A percentile compares a stretch with the other conserved stretches of the same genome.
phyloP scores from a whole-genome alignment of 2,113 vertebrate genomes.

The Pteronura brasiliensis region DNA sequence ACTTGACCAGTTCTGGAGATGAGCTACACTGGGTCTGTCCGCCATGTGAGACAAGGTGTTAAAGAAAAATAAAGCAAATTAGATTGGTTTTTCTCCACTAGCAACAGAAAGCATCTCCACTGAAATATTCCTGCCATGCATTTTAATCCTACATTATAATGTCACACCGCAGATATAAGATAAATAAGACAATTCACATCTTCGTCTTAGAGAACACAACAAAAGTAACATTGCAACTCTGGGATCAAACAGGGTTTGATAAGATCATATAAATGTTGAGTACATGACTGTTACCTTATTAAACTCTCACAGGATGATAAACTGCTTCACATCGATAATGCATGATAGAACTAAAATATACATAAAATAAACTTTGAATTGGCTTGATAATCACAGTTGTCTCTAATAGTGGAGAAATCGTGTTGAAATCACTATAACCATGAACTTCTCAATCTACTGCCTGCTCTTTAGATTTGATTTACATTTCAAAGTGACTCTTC shows the following conservation, averaged over 20 bases:
- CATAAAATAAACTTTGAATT: background rate
- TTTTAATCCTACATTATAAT: background rate
- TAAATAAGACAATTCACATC: background rate
- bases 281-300: background rate
- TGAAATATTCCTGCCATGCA: background rate
- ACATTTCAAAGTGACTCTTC: background rate
- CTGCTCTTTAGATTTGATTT: background rate
- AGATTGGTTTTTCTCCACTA: background rate
- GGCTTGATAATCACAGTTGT: background rate
- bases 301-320: background rate
- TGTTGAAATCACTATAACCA: background rate
- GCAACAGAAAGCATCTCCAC: background rate
- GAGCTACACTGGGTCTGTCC: rapidly evolving
- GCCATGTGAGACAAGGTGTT: background rate
- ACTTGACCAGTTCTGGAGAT: background rate
- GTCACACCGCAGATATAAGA: background rate
- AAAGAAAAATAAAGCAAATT: background rate
- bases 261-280: background rate
- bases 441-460: background rate
- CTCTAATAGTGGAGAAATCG: background rate
- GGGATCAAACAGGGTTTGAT: background rate
- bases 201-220: background rate
- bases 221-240: background rate
- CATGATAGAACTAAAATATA: background rate
- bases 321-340: background rate